These are phyloP conservation scores for Mionectes macconnelli DNA, from an alignment of 2,113 vertebrate genomes.

Conservation along the genomic window DNA sequence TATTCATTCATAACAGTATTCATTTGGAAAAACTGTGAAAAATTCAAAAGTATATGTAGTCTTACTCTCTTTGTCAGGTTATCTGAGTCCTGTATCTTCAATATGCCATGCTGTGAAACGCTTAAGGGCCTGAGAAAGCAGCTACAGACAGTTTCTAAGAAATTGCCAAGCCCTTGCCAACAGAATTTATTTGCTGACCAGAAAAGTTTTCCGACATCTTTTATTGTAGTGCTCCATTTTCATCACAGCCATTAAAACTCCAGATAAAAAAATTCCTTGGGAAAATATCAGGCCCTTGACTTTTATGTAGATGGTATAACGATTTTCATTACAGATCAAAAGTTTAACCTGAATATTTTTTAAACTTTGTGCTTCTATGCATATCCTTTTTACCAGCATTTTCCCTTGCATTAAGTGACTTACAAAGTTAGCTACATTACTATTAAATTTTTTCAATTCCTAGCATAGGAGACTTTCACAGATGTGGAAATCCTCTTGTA, in stretches of 20 bases:
- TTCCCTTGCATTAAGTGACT: neutral
- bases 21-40: conserved; percentile 4
- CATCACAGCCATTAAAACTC: accelerated
- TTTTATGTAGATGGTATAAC: neutral
- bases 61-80: neutral
- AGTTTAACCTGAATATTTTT: neutral
- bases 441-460: neutral
- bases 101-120: neutral
- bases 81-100: neutral
- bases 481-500: neutral
- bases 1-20: neutral
- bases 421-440: neutral
- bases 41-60: neutral
- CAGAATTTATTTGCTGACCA: neutral
- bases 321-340: neutral
- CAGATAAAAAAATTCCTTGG: neutral
- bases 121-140: neutral
- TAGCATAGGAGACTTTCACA: neutral
- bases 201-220: neutral
- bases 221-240: neutral
- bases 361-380: neutral
- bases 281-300: neutral
- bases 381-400: neutral
- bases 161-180: neutral
- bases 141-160: neutral